phyloP scores from a whole-genome alignment of 2,113 vertebrate genomes.

The Accipiter virgatus region DNA sequence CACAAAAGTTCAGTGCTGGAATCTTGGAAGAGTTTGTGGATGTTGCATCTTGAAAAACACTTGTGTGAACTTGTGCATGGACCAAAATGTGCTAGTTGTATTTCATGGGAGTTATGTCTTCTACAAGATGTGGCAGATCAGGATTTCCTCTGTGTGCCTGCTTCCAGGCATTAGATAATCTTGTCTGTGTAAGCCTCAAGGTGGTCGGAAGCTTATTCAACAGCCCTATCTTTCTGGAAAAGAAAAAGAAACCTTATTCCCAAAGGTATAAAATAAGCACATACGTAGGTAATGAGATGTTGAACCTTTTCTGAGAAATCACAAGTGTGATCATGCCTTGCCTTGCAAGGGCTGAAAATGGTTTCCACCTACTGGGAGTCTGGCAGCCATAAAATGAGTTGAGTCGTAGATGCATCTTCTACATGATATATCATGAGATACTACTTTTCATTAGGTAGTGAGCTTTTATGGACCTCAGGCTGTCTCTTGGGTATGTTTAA shows the following conservation, averaged over 20 bases:
- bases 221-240: background rate
- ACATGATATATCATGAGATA: background rate
- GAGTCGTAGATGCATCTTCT: background rate
- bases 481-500: background rate
- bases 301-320: background rate
- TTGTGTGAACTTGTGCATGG: background rate
- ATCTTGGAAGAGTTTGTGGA: background rate
- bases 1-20: background rate
- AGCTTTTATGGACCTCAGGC: background rate
- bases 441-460: background rate
- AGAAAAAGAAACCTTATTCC: background rate
- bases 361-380: background rate
- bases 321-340: background rate
- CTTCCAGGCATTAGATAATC: background rate
- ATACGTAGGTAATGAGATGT: background rate
- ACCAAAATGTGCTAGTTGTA: background rate
- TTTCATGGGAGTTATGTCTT: background rate
- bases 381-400: background rate
- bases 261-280: background rate
- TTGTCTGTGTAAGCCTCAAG: background rate
- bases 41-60: background rate
- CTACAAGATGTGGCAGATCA: background rate
- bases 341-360: background rate
- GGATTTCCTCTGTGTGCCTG: background rate
- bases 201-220: background rate